Evolutionary conservation across 1,140 invertebrate species (phyloP), one percentile per base, ranked within the genome.

Genomic region (Brachionus sp.): DNA sequence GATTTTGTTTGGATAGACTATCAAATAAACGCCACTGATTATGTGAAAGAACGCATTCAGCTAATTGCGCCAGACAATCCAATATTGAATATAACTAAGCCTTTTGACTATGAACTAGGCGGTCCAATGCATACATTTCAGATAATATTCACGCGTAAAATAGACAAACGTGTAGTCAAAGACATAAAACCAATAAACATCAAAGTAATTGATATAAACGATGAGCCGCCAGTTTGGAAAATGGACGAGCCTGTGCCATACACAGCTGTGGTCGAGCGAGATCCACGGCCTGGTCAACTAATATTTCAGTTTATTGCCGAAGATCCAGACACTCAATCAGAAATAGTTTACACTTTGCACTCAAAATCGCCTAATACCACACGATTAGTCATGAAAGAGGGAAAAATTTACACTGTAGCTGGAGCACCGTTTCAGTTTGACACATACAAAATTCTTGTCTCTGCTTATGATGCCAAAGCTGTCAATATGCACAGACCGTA

Each of bases 161-260:
- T 66, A 10, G 77, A 80, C 23, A 80, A 80, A 29, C 46, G 77
- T 4, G 39, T 39, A 6, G 37, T 66, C 10, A 80, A 66, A 25
- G 77, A 80, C 50, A 35, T 80, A 6, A 80, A 80, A 25, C 77
- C 77, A n/a, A 80, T 80, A 10, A 80, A 33, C 5, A 82, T 82
- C 7, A 82, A 66, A 83, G 53, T 83, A 1, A 53, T 70, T 19
- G 82, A 83, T 62, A 50, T 75, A 19, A 83, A 83, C 23, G 82
- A 83, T 33, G 82, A 83, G 37, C 42, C 50, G 19, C 82, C 82
- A 0, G 39, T 39, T 7, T 83, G 82, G 82, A 53, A 37, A 57
- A 83, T 83, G 82, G 64, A 70, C 39, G 82, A 83, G 16, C 82
- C 82, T 23, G 50, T 83, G 13, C 82, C 64, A 10, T 83, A 83